phyloP scores from a whole-genome alignment of 30 jellyfish, hydroid and myxozoan genomes.

The Chironex yamaguchii region DNA sequence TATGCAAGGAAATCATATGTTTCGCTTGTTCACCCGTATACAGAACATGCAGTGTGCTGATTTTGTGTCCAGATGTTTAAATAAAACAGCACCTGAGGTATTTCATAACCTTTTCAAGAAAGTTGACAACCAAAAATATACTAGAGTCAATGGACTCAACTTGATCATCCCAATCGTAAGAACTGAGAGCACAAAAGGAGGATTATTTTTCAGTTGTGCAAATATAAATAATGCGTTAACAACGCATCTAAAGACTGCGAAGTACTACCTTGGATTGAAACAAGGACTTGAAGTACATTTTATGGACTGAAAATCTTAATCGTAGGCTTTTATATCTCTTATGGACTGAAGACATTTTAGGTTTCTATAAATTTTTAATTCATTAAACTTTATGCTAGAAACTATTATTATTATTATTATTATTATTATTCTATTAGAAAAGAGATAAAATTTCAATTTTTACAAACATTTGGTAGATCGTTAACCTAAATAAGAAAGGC shows the following conservation, averaged over 20 bases:
- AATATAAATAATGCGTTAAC: background rate
- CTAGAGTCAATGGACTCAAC: conserved; percentile 32
- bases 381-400: no score
- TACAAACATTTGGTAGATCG: conserved; percentile 48
- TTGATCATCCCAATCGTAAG: conserved; percentile 43
- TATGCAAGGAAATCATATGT: conserved; percentile 44
- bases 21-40: background rate
- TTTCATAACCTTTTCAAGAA: conserved; percentile 54
- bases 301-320: conserved; percentile 19
- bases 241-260: no score
- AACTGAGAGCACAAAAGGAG: conserved; percentile 31
- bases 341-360: no score
- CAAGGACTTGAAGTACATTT: conserved; percentile 19
- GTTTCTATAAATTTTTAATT: no score
- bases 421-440: conserved; percentile 20
- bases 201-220: background rate
- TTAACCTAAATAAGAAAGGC: background rate
- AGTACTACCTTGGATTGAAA: no score
- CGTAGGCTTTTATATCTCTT: no score
- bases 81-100: conserved; percentile 66
- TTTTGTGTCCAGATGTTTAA: conserved; percentile 63
- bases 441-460: conserved; percentile 22
- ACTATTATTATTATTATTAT: no score
- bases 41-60: conserved; percentile 53
- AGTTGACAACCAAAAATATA: conserved; percentile 45